Evolutionary conservation across 2,888 invertebrate species (phyloP).

Genomic region (Agrotis segetum): DNA sequence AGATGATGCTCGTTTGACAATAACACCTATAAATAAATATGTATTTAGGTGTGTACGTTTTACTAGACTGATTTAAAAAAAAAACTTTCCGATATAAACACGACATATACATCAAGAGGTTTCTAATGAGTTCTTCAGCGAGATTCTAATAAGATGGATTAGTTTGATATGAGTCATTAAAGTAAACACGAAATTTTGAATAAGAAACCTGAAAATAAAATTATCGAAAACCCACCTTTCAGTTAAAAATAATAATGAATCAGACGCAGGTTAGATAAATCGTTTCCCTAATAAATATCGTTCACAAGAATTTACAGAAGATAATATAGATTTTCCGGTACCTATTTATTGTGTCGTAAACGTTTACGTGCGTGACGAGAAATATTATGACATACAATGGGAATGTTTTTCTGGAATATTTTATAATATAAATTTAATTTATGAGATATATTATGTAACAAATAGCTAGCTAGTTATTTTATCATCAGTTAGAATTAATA

Average conservation of each 20-base stretch:
- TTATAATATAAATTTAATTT: neutral
- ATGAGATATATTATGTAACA: no score
- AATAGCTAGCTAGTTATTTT: neutral
- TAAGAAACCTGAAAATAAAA: slow-evolving; percentile 3
- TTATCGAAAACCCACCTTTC: slow-evolving; percentile 26
- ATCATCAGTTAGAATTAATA: neutral
- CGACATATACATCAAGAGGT: neutral
- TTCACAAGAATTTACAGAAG: slow-evolving; percentile 43
- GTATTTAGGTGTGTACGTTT: no score
- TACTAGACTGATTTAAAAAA: no score
- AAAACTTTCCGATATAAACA: no score
- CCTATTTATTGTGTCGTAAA: slow-evolving; percentile 41
- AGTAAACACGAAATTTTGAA: no score
- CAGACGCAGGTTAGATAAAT: slow-evolving; percentile 24
- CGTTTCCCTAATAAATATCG: slow-evolving; percentile 41
- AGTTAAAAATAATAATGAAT: slow-evolving; percentile 19
- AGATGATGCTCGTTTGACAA: no score
- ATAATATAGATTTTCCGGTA: slow-evolving; percentile 41
- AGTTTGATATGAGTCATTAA: neutral
- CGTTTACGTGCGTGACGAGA: slow-evolving; percentile 41
- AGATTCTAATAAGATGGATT: neutral
- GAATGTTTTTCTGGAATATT: neutral
- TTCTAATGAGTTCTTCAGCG: neutral
- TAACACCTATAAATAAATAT: no score
- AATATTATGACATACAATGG: slow-evolving; percentile 8